A percentile compares a stretch with the other conserved stretches of the same genome.
phyloP scores from a whole-genome alignment of 92 coral and sea anemone species.

The Montipora capitata region DNA sequence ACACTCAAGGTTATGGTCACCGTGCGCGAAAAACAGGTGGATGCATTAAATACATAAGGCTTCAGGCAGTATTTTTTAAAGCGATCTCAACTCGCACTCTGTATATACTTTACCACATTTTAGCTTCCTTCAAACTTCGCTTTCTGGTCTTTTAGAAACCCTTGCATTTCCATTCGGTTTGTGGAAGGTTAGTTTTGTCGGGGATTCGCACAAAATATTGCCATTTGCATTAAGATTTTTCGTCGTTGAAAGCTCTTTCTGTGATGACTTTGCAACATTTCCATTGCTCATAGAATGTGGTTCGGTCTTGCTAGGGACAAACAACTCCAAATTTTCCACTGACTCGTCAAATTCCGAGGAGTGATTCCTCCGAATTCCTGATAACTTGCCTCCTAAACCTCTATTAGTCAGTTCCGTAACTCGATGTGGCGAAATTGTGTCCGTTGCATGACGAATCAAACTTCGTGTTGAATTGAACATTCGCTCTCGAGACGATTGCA shows the following conservation, averaged over 20 bases:
- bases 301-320: background rate
- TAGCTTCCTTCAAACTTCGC: conserved; percentile 9
- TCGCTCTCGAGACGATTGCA: conserved; percentile 1
- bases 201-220: background rate
- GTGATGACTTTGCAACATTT: conserved; percentile 18
- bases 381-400: background rate
- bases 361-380: background rate
- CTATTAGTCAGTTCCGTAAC: background rate
- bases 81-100: too few species aligned
- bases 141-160: conserved; percentile 33
- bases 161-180: background rate
- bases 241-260: conserved; percentile 5
- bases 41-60: too few species aligned
- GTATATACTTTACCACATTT: background rate
- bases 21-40: conserved; percentile 6
- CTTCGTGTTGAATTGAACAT: background rate
- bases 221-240: background rate
- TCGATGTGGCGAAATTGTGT: background rate
- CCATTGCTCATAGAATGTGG: background rate
- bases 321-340: background rate
- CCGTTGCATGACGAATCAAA: background rate
- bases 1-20: background rate
- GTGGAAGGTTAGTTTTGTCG: background rate
- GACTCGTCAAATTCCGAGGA: conserved; percentile 2
- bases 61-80: too few species aligned